These are phyloP conservation scores for Pseudomyrmex sp. DNA, from an alignment of 1,140 invertebrate species.

Conservation along the genomic window DNA sequence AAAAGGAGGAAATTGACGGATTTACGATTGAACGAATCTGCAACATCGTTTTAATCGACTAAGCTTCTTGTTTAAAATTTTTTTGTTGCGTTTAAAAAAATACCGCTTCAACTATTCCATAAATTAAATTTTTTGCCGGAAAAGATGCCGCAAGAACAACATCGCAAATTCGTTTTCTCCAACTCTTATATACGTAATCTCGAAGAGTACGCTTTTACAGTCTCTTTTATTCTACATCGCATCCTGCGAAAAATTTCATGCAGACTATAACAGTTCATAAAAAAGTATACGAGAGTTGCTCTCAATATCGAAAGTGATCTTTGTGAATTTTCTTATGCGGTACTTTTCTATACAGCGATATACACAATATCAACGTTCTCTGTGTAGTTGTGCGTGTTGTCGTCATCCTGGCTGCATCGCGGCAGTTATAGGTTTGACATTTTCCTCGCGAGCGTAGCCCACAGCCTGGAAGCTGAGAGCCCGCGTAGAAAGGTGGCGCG, in stretches of 20 bases:
- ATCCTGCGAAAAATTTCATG: not conserved
- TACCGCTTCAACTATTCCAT: too few species aligned
- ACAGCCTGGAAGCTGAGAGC: constrained; percentile 24
- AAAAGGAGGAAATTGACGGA: too few species aligned
- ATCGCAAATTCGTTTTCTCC: not conserved
- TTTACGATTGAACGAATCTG: too few species aligned
- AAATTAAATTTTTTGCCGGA: not conserved
- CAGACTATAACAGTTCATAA: not conserved
- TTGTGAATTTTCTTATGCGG: constrained; percentile 7
- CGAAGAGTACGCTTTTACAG: not conserved
- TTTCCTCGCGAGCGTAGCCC: constrained; percentile 25
- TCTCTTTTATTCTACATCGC: constrained; percentile 1
- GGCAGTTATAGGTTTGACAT: constrained; percentile 31
- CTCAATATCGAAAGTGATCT: constrained; percentile 10
- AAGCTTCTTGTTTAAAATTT: too few species aligned
- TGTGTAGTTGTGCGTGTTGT: not conserved
- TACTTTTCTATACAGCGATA: not conserved
- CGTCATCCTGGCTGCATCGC: not conserved
- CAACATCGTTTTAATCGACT: too few species aligned
- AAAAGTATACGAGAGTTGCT: constrained; percentile 12
- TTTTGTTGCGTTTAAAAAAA: too few species aligned
- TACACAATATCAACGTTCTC: not conserved
- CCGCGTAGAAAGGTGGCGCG: constrained; percentile 48
- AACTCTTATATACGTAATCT: not conserved
- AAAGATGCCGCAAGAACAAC: not conserved